Conservation (phyloP, 2,113 vertebrate genomes). For the Gymnorhina tibicen region DNA sequence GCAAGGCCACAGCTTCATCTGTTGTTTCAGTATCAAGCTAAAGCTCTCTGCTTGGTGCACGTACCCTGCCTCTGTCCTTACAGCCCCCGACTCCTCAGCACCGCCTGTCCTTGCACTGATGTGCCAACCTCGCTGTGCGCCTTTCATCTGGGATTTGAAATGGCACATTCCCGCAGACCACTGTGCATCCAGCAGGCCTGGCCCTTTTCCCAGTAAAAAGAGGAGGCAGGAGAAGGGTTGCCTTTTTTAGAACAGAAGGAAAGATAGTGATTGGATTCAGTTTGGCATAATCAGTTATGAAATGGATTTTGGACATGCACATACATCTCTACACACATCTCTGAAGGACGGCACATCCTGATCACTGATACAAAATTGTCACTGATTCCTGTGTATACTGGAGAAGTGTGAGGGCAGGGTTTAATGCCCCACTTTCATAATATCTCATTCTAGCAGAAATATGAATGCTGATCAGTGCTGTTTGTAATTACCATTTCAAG, state of each 20-base stretch:
- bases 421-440: background rate
- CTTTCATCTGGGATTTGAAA: background rate
- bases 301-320: background rate
- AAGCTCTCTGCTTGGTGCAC: background rate
- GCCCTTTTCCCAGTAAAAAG: background rate
- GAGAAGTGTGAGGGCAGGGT: background rate
- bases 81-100: accelerated
- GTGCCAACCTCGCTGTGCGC: background rate
- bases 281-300: background rate
- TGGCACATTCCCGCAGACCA: background rate
- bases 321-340: background rate
- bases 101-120: accelerated
- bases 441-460: background rate
- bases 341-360: background rate
- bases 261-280: background rate
- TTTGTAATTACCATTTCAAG: background rate
- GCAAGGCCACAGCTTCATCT: background rate
- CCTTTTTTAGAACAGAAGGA: background rate
- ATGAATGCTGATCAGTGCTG: background rate
- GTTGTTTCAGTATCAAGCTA: background rate
- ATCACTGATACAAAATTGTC: background rate
- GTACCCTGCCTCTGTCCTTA: background rate
- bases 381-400: background rate
- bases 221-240: background rate
- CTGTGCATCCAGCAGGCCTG: background rate